Evolutionary conservation across 2,888 invertebrate species (phyloP).

Genomic region (Euplagia quadripunctaria): DNA sequence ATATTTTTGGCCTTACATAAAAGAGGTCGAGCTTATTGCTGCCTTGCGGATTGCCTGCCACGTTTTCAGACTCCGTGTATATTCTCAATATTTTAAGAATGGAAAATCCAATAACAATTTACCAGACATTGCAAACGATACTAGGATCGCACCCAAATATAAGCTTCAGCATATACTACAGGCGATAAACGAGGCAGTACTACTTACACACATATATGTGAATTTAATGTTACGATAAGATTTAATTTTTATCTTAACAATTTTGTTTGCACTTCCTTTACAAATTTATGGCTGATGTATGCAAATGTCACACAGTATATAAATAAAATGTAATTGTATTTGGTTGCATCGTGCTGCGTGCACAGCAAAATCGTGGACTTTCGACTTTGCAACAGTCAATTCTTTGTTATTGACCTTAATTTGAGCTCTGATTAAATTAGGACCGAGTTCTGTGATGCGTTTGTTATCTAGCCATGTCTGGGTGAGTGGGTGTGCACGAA

Average conservation of each 20-base stretch:
- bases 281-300: conserved; percentile 47
- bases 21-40: not conserved
- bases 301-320: conserved; percentile 34
- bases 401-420: conserved; percentile 72
- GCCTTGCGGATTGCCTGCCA: not conserved
- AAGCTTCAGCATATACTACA: not conserved
- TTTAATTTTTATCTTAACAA: conserved; percentile 18
- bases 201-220: not conserved
- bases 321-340: conserved; percentile 32
- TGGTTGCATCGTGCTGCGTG: conserved; percentile 31
- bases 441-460: conserved; percentile 68
- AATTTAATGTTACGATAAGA: conserved; percentile 15
- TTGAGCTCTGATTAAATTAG: conserved; percentile 71
- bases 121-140: no score
- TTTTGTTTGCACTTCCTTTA: conserved; percentile 37
- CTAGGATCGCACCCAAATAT: not conserved
- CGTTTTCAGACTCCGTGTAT: not conserved
- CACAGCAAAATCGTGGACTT: conserved; percentile 44
- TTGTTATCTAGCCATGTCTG: conserved; percentile 63
- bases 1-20: not conserved
- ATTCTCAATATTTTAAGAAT: not conserved
- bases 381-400: conserved; percentile 41
- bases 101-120: not conserved
- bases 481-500: conserved; percentile 79
- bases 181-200: not conserved